A percentile compares a stretch with the other conserved stretches of the same genome.
phyloP scores from a whole-genome alignment of 2,113 vertebrate species.

The Gopherus evgoodei region DNA sequence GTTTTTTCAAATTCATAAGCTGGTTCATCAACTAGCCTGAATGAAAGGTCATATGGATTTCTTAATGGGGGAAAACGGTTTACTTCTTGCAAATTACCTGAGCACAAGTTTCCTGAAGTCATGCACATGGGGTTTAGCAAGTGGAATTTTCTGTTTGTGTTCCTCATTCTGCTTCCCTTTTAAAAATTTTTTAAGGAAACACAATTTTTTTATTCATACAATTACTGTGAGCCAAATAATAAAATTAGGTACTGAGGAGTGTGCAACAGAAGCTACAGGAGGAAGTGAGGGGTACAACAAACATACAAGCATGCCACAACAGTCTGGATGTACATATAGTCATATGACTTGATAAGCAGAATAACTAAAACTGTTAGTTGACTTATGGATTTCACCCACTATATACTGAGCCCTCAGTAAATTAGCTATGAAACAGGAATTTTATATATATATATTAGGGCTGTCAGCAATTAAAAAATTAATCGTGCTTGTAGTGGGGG shows the following conservation, averaged over 20 bases:
- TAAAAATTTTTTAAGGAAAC: not conserved
- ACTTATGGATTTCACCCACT: constrained; percentile 13
- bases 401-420: not conserved
- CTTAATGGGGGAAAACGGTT: not conserved
- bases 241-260: constrained; percentile 52
- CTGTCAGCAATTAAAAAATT: not conserved
- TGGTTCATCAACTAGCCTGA: not conserved
- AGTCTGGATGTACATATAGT: constrained; percentile 29
- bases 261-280: not conserved
- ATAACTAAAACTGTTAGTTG: constrained; percentile 43
- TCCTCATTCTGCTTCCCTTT: not conserved
- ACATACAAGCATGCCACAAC: not conserved
- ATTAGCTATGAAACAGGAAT: not conserved
- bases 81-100: not conserved
- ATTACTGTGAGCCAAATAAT: not conserved
- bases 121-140: not conserved
- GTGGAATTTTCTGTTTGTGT: not conserved
- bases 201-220: not conserved
- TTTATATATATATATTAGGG: not conserved
- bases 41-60: not conserved
- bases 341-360: constrained; percentile 3
- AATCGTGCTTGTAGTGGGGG: no score
- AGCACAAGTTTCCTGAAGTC: not conserved
- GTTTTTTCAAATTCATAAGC: not conserved
- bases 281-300: not conserved